Percentiles rank a stretch among this genome's conserved stretches.
Evolutionary conservation across 2,888 invertebrate species (phyloP).

Genomic region (Luperina nickerlii): DNA sequence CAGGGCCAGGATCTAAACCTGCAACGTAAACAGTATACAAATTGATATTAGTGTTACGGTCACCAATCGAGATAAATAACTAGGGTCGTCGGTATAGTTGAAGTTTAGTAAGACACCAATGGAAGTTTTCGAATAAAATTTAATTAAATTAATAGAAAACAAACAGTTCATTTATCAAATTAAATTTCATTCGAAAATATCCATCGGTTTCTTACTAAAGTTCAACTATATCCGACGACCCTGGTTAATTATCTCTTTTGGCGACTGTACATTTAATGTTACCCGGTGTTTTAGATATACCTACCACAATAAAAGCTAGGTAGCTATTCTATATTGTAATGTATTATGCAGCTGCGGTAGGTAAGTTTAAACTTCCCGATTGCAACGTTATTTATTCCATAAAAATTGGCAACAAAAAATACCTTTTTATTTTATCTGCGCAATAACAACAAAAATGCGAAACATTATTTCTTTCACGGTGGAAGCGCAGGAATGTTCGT

Average conservation of each 20-base stretch:
- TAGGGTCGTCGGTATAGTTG: no score
- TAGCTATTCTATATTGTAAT: neutral
- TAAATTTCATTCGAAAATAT: no score
- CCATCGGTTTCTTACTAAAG: no score
- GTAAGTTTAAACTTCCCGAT: conserved; percentile 19
- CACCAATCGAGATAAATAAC: no score
- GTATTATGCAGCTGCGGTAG: neutral
- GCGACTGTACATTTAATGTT: no score
- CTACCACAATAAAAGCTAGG: neutral
- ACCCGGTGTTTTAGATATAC: neutral
- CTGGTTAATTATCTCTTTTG: no score
- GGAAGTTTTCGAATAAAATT: no score
- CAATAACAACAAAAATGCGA: conserved; percentile 61
- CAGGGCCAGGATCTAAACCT: neutral
- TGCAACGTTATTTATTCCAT: conserved; percentile 47
- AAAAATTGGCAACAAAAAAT: conserved; percentile 61
- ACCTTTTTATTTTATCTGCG: conserved; percentile 35
- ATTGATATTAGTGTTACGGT: neutral
- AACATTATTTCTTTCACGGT: conserved; percentile 66
- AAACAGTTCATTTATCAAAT: no score
- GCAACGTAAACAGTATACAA: neutral
- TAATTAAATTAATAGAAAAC: no score
- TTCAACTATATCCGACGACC: no score
- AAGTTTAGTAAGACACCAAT: no score
- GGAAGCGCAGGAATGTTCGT: conserved; percentile 69